phyloP scores from a whole-genome alignment of 2,797 vertebrate genomes.

The Pangasius sanitwongsei region DNA sequence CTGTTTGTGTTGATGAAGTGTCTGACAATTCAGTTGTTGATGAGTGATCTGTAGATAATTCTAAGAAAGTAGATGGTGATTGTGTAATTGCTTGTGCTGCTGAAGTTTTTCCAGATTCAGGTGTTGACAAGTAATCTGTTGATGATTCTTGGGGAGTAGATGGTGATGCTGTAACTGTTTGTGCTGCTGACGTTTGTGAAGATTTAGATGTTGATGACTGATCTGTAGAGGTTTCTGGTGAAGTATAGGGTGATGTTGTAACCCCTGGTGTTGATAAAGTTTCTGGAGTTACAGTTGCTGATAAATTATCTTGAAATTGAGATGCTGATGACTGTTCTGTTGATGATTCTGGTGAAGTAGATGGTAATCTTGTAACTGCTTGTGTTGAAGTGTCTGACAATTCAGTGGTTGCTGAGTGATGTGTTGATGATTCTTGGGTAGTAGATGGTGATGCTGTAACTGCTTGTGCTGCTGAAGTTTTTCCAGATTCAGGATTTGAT shows the following conservation, averaged over 20 bases:
- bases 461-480: neutral
- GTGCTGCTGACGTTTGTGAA: too few relatives aligned
- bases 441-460: neutral
- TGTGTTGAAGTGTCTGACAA: neutral
- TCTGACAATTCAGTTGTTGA: too few relatives aligned
- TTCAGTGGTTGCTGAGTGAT: neutral
- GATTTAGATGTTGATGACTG: neutral
- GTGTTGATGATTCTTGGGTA: neutral
- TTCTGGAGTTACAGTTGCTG: neutral
- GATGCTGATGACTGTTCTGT: neutral
- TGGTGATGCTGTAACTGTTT: neutral
- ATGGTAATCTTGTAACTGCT: neutral
- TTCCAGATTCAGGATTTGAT: neutral
- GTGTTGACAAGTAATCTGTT: neutral
- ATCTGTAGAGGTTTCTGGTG: neutral
- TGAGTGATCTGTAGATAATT: too few relatives aligned
- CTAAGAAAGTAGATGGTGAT: neutral
- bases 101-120: neutral
- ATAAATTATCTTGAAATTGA: neutral
- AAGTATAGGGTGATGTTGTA: neutral
- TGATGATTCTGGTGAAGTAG: neutral
- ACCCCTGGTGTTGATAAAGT: neutral
- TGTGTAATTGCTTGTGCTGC: neutral
- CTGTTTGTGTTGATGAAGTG: too few relatives aligned
- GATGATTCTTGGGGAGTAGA: neutral